A percentile compares a stretch with the other conserved stretches of the same genome.
Conservation (phyloP, 2,797 vertebrate species). For the Tragelaphus oryx region DNA sequence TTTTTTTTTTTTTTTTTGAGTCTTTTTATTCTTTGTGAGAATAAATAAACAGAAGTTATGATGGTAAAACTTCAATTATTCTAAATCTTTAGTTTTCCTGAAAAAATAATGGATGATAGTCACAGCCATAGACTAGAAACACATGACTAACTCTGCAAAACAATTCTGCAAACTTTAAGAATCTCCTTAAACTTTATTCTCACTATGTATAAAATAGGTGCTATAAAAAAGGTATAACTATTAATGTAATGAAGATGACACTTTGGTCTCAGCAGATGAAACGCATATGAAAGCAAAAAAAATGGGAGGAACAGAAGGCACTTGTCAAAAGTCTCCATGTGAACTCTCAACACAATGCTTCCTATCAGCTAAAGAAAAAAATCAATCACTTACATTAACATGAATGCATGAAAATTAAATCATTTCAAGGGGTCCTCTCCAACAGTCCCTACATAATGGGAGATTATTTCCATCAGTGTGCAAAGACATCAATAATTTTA, state of each 20-base stretch:
- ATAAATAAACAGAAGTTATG: not conserved
- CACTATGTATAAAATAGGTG: not conserved
- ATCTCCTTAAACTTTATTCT: not conserved
- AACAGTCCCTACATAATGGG: not conserved
- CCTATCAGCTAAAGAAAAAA: not conserved
- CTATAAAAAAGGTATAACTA: not conserved
- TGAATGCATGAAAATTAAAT: constrained; percentile 9
- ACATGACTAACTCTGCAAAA: not conserved
- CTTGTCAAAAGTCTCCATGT: not conserved
- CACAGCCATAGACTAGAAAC: not conserved
- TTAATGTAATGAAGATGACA: not conserved
- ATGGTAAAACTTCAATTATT: constrained; percentile 16
- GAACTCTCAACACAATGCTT: not conserved
- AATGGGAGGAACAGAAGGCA: constrained; percentile 15
- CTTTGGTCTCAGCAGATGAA: not conserved
- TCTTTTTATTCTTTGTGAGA: not conserved
- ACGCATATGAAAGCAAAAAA: constrained; percentile 15
- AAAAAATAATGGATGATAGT: not conserved
- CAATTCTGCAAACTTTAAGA: not conserved
- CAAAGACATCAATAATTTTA: not conserved
- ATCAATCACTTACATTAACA: not conserved
- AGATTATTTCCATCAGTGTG: not conserved
- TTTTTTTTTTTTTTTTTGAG: too few species aligned
- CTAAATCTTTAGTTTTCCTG: not conserved
- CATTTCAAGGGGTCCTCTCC: not conserved